A percentile compares a stretch with the other conserved stretches of the same genome.
These are phyloP conservation scores for Lasioglossum calceatum DNA, from an alignment of 2,888 invertebrate species.

Conservation along the genomic window DNA sequence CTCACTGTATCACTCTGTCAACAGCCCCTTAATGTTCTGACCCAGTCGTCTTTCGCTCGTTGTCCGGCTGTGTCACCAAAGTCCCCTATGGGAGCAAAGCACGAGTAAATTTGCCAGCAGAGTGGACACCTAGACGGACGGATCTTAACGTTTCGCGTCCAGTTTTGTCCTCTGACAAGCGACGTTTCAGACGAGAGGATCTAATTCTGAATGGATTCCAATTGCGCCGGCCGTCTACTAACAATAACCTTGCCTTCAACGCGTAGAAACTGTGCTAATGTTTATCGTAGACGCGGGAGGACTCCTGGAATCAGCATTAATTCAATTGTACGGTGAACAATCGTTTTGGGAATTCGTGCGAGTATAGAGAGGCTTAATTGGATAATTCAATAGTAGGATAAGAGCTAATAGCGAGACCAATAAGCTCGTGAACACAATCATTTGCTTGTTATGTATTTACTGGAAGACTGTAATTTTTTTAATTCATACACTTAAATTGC, in stretches of 20 bases:
- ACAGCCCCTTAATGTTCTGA: conserved; percentile 26
- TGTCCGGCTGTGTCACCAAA: not conserved
- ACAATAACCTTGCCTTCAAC: not conserved
- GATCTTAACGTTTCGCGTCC: not conserved
- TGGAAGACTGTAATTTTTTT: no score
- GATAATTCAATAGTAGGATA: not conserved
- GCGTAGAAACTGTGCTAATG: not conserved
- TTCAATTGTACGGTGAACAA: not conserved
- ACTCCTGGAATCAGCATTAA: not conserved
- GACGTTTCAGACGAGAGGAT: not conserved
- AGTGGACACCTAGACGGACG: not conserved
- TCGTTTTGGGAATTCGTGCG: not conserved
- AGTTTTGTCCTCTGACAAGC: not conserved
- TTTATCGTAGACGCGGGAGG: not conserved
- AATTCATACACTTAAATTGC: no score
- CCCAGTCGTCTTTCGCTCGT: not conserved
- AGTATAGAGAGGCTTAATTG: not conserved
- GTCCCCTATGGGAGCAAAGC: not conserved
- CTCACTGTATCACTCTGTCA: not conserved
- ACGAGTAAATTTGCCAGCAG: conserved; percentile 7
- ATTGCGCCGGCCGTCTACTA: not conserved
- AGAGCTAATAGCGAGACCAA: not conserved
- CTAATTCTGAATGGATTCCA: not conserved
- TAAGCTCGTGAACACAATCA: not conserved
- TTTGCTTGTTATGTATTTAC: no score